A percentile compares a stretch with the other conserved stretches of the same genome.
phyloP scores from a whole-genome alignment of 2,888 invertebrate genomes.

The Drosophila yooni region DNA sequence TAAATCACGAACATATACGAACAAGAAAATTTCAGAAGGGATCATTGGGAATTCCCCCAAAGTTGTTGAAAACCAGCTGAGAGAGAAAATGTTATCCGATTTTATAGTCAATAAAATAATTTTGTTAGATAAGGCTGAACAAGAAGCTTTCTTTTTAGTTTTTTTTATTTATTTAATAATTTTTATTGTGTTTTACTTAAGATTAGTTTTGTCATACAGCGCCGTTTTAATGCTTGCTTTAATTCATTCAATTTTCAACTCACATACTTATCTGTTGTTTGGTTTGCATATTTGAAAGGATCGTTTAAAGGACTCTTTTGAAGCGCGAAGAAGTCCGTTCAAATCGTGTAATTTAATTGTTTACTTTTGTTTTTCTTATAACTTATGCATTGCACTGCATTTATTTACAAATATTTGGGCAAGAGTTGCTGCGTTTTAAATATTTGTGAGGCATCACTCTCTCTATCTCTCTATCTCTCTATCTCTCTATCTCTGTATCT shows the following conservation, averaged over 20 bases:
- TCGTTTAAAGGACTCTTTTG: constrained; percentile 16
- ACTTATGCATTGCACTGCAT: constrained; percentile 50
- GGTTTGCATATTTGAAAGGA: constrained; percentile 15
- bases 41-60: neutral
- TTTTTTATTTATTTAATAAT: constrained; percentile 64
- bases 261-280: constrained; percentile 30
- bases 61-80: neutral
- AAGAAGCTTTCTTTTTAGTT: constrained; percentile 23
- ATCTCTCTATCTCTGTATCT: too few species aligned
- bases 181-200: constrained; percentile 70
- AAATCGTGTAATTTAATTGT: constrained; percentile 24
- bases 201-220: constrained; percentile 56
- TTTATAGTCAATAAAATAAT: neutral
- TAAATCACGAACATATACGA: neutral
- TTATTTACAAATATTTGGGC: constrained; percentile 50
- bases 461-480: too few species aligned
- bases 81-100: neutral
- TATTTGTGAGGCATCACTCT: constrained; percentile 20
- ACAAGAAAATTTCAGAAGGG: neutral
- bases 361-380: constrained; percentile 32
- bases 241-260: constrained; percentile 35
- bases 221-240: constrained; percentile 42
- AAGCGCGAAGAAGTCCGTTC: constrained; percentile 27
- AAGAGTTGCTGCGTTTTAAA: constrained; percentile 21
- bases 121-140: neutral